Conservation (phyloP, 2,797 vertebrate species). For the Amblyopsis hoosieri region DNA sequence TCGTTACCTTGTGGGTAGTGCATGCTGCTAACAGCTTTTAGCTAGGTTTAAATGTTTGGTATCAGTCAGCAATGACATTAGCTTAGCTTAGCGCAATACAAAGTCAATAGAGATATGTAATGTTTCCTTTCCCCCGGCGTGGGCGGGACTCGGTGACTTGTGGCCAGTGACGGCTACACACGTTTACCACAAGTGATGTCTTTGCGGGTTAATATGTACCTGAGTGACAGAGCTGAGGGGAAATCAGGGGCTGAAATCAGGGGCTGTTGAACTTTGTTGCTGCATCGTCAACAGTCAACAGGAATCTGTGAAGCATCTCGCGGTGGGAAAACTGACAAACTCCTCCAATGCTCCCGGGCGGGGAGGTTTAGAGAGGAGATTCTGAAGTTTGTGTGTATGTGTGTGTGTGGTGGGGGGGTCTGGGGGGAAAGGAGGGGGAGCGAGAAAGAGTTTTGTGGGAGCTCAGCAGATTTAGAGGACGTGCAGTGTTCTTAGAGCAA, state of each 20-base stretch:
- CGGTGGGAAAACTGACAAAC: slow-evolving; percentile 15
- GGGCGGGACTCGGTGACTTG: too few relatives aligned
- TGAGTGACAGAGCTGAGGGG: neutral
- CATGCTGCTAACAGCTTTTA: too few relatives aligned
- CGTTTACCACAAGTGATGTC: too few relatives aligned
- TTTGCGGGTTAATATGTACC: too few relatives aligned
- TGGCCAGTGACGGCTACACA: too few relatives aligned
- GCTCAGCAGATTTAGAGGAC: slow-evolving; percentile 78
- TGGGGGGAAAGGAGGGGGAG: slow-evolving; percentile 5
- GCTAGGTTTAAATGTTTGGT: too few relatives aligned
- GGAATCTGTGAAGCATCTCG: slow-evolving; percentile 28
- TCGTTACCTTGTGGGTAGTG: too few relatives aligned
- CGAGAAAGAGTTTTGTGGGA: slow-evolving; percentile 44
- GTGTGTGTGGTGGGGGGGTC: neutral
- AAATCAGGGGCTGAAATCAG: slow-evolving; percentile 23
- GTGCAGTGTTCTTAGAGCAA: slow-evolving; percentile 53
- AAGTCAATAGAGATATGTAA: too few relatives aligned
- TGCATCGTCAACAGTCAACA: neutral
- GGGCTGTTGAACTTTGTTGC: slow-evolving; percentile 24
- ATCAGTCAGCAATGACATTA: too few relatives aligned
- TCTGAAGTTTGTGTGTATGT: too few relatives aligned
- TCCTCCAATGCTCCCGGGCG: slow-evolving; percentile 15
- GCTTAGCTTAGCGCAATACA: too few relatives aligned
- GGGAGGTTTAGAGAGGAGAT: slow-evolving; percentile 21
- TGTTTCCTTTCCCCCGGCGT: too few relatives aligned